phyloP scores from a whole-genome alignment of 2,888 invertebrate species.

The Hypolimnas misippus region DNA sequence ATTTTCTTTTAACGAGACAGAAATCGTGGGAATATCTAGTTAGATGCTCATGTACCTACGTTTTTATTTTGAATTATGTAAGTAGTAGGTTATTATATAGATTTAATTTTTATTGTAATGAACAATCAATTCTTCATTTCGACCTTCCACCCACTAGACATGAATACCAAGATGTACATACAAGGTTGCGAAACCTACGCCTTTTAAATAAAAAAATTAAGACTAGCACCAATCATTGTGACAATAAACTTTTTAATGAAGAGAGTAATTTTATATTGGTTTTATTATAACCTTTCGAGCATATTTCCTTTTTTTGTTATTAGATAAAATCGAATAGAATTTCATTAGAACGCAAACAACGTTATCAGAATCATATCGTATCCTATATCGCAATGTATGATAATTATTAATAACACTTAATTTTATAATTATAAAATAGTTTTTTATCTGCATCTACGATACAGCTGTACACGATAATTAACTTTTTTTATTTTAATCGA shows the following conservation, averaged over 20 bases:
- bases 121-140: conserved; percentile 15
- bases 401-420: conserved; percentile 2
- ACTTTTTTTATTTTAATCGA: not conserved
- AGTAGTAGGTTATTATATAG: not conserved
- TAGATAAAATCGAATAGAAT: conserved; percentile 4
- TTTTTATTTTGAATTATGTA: not conserved
- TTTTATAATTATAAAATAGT: not conserved
- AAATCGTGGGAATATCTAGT: too few relatives aligned
- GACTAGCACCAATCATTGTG: too few relatives aligned
- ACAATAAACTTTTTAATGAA: too few relatives aligned
- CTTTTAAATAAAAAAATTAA: too few relatives aligned
- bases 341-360: conserved; percentile 12
- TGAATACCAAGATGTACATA: conserved; percentile 17
- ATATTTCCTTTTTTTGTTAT: not conserved
- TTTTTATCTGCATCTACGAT: not conserved
- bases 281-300: too few relatives aligned
- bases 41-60: not conserved
- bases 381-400: conserved; percentile 15
- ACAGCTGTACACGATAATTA: not conserved
- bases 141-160: conserved; percentile 26
- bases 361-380: conserved; percentile 13
- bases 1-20: too few relatives aligned
- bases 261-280: conserved; percentile 2
- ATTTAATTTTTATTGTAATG: conserved; percentile 19
- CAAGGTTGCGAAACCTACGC: conserved; percentile 31